These are phyloP conservation scores for Keiferia lycopersicella DNA, from an alignment of 2,888 invertebrate genomes.

Conservation along the genomic window DNA sequence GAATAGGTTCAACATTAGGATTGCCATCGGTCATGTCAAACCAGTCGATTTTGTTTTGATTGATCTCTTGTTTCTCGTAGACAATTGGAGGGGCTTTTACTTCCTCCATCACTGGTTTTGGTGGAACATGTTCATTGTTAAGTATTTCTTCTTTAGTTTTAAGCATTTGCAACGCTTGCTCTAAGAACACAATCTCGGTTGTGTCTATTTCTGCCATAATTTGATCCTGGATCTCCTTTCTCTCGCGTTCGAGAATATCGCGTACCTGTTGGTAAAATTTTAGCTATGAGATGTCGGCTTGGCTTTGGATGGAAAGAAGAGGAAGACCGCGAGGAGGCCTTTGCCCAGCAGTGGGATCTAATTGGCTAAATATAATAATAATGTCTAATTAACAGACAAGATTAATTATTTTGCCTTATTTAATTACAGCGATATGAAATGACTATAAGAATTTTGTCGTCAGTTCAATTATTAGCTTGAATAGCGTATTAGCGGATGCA, in stretches of 20 bases:
- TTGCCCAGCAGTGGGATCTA: too few relatives aligned
- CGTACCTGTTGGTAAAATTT: slow-evolving; percentile 71
- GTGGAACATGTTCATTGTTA: slow-evolving; percentile 45
- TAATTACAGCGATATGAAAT: too few relatives aligned
- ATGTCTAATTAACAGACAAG: too few relatives aligned
- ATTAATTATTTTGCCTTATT: too few relatives aligned
- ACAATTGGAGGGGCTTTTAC: slow-evolving; percentile 48
- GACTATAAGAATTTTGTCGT: too few relatives aligned
- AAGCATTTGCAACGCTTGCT: slow-evolving; percentile 89
- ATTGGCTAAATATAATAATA: too few relatives aligned
- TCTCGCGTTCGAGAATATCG: slow-evolving; percentile 88
- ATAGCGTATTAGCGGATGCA: too few relatives aligned
- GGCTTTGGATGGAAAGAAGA: too few relatives aligned
- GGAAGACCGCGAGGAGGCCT: too few relatives aligned
- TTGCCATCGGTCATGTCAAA: slow-evolving; percentile 69
- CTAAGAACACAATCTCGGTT: slow-evolving; percentile 92
- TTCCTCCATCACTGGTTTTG: slow-evolving; percentile 41
- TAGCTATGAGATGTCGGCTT: too few relatives aligned
- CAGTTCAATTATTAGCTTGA: too few relatives aligned
- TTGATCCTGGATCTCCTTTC: slow-evolving; percentile 83
- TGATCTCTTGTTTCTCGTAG: slow-evolving; percentile 58
- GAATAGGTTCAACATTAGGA: slow-evolving; percentile 55
- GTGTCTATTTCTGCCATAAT: slow-evolving; percentile 85
- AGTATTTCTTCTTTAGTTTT: slow-evolving; percentile 72
- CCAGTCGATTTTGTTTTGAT: slow-evolving; percentile 66